These are phyloP conservation scores for Borostomias antarcticus DNA, from an alignment of 2,797 vertebrate genomes.

Conservation along the genomic window DNA sequence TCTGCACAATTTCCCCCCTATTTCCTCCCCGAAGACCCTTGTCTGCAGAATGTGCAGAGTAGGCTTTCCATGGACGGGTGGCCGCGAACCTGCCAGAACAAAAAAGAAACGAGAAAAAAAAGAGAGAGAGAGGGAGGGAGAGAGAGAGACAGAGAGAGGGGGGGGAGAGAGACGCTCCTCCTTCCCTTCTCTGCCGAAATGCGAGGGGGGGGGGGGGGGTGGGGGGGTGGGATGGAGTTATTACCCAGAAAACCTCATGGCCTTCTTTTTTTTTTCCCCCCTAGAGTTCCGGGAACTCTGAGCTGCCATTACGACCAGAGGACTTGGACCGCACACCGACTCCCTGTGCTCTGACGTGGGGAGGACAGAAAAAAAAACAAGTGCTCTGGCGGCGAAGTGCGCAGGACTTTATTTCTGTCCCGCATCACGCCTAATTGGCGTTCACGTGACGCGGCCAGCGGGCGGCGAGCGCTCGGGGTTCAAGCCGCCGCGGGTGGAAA, in stretches of 20 bases:
- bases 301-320: constrained; percentile 71
- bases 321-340: constrained; percentile 70
- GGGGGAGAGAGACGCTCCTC: constrained; percentile 41
- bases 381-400: constrained; percentile 56
- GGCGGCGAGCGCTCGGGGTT: constrained; percentile 38
- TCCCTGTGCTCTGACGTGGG: constrained; percentile 56
- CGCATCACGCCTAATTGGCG: constrained; percentile 60
- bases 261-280: constrained; percentile 33
- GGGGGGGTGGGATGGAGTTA: constrained; percentile 62
- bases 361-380: constrained; percentile 46
- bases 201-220: constrained; percentile 25
- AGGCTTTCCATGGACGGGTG: constrained; percentile 75
- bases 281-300: constrained; percentile 72
- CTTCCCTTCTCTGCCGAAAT: constrained; percentile 51
- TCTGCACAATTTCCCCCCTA: constrained; percentile 84
- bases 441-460: constrained; percentile 23
- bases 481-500: constrained; percentile 44
- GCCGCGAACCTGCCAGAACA: constrained; percentile 71
- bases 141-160: constrained; percentile 1
- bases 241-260: constrained; percentile 72
- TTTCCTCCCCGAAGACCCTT: constrained; percentile 82
- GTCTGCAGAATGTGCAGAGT: constrained; percentile 83
- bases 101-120: constrained; percentile 30
- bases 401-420: constrained; percentile 63
- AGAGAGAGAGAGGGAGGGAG: constrained; percentile 13